Conservation (phyloP, 2,113 vertebrate species). For the Pithys albifrons region DNA sequence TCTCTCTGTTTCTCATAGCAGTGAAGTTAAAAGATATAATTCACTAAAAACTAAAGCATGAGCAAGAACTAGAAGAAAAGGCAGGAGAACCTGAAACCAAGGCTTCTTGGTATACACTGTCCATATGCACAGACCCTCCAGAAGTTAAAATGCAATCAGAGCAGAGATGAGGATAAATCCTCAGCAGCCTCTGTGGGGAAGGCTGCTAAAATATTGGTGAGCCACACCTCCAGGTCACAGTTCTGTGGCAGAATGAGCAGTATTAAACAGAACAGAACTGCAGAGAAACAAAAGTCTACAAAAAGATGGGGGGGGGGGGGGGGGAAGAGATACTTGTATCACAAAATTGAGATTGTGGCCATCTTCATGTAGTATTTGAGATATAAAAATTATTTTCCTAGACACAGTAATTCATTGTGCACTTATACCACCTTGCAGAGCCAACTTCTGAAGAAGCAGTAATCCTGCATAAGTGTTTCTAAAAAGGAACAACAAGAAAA, state of each 20-base stretch:
- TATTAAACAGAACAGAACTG: neutral
- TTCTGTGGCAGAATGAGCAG: neutral
- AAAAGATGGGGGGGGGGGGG: neutral
- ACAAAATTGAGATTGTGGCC: neutral
- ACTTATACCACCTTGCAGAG: neutral
- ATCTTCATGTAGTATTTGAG: neutral
- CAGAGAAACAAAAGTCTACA: neutral
- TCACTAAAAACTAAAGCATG: neutral
- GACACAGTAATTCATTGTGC: neutral
- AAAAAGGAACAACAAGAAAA: neutral
- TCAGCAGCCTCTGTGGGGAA: neutral
- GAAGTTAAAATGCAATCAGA: neutral
- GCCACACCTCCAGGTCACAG: accelerated
- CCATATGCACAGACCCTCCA: accelerated
- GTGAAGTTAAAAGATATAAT: neutral
- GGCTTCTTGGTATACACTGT: accelerated
- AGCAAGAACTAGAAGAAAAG: neutral
- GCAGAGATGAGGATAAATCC: neutral
- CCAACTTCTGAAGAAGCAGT: accelerated
- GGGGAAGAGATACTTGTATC: neutral
- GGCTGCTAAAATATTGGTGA: neutral
- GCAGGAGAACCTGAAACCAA: neutral
- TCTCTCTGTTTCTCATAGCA: neutral
- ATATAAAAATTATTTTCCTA: neutral
- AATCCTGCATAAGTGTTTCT: accelerated